phyloP scores from a whole-genome alignment of 2,113 vertebrate genomes.

The Diphyllodes magnificus region DNA sequence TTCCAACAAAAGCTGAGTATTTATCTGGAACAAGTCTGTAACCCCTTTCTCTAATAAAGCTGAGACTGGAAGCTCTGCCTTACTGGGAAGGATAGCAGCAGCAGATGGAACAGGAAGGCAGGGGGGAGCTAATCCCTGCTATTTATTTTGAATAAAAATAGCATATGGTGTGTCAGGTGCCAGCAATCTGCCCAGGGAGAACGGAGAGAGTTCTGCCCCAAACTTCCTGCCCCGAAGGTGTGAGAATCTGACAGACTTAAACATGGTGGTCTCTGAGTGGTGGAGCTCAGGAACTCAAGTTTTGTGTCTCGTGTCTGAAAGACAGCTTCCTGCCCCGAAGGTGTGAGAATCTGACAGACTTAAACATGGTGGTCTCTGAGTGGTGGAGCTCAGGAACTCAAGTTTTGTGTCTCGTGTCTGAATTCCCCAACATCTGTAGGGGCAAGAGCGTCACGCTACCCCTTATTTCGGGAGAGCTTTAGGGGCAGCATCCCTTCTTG shows the following conservation, averaged over 20 bases:
- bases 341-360: neutral
- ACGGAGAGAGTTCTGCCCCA: neutral
- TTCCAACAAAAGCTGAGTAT: neutral
- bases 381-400: neutral
- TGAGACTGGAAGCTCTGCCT: neutral
- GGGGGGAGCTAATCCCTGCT: neutral
- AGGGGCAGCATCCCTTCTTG: neutral
- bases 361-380: neutral
- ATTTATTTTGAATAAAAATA: constrained; percentile 8
- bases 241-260: neutral
- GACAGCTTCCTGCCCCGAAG: neutral
- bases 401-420: neutral
- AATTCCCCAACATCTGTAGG: neutral
- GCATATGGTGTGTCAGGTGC: neutral
- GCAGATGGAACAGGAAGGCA: neutral
- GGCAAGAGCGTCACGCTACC: neutral
- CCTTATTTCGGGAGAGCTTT: neutral
- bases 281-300: neutral
- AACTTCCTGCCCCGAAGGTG: neutral
- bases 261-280: neutral
- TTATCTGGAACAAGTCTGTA: neutral
- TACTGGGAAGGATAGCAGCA: neutral
- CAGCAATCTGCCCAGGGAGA: neutral
- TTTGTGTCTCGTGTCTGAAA: neutral
- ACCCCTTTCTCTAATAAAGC: neutral